Percentiles rank a stretch among this genome's conserved stretches.
Evolutionary conservation across 2,797 vertebrate species (phyloP).

Genomic region (Poecile montanus): DNA sequence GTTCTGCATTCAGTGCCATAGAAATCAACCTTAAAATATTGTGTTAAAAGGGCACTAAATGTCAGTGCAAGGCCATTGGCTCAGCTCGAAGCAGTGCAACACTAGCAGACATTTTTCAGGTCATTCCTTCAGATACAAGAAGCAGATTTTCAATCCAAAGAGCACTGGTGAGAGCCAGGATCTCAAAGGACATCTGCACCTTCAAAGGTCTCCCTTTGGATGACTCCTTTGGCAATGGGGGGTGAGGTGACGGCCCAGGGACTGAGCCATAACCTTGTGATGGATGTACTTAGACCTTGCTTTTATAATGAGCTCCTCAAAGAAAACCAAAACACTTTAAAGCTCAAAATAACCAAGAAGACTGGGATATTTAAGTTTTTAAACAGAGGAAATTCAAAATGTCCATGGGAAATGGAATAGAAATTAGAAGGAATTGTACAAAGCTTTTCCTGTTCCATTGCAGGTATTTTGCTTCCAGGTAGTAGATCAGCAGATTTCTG

Average conservation of each 20-base stretch:
- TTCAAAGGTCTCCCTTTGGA: constrained; percentile 13
- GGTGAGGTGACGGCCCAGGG: not conserved
- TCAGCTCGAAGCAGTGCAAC: not conserved
- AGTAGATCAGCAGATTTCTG: not conserved
- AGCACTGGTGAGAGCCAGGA: not conserved
- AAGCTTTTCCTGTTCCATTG: not conserved
- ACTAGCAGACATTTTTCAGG: not conserved
- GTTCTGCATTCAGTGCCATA: not conserved
- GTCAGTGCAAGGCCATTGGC: not conserved
- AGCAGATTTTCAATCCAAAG: not conserved
- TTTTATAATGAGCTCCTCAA: not conserved
- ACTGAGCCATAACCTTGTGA: not conserved
- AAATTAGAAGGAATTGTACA: not conserved
- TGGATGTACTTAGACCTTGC: not conserved
- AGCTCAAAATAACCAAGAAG: not conserved
- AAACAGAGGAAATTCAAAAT: not conserved
- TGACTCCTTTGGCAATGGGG: not conserved
- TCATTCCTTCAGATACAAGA: not conserved
- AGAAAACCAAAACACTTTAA: not conserved
- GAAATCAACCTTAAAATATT: not conserved
- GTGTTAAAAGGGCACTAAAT: not conserved
- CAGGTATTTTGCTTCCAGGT: not conserved
- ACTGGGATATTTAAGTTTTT: not conserved
- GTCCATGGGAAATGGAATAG: not conserved
- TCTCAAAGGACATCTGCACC: constrained; percentile 18